These are phyloP conservation scores for Amaurobius ferox DNA, from an alignment of 2,888 invertebrate genomes.

Conservation along the genomic window DNA sequence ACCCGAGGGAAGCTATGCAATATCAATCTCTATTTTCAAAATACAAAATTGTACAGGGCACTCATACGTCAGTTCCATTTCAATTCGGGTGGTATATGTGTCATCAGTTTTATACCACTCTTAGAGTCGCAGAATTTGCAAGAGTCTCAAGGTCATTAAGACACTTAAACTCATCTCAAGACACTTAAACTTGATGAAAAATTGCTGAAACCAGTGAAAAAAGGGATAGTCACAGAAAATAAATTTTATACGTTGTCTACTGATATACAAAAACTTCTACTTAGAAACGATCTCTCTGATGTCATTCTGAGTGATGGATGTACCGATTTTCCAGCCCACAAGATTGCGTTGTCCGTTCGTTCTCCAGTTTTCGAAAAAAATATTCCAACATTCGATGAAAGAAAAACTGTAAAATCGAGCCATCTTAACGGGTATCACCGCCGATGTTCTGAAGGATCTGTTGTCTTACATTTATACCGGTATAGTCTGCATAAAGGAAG, in stretches of 20 bases:
- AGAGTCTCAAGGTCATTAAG: not conserved
- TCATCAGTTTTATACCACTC: not conserved
- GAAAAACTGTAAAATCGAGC: not conserved
- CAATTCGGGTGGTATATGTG: not conserved
- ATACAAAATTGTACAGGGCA: not conserved
- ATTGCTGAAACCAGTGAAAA: no score
- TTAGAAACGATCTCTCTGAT: not conserved
- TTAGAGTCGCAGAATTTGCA: not conserved
- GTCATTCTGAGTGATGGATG: not conserved
- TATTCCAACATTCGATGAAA: conserved; percentile 7
- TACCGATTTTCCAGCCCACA: not conserved
- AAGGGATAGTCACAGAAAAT: not conserved
- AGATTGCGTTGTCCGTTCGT: not conserved
- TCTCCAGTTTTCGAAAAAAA: conserved; percentile 5
- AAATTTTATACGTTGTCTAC: not conserved
- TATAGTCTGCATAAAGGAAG: not conserved
- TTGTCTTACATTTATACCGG: conserved; percentile 2
- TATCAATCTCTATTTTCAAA: not conserved
- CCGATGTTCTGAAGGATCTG: not conserved
- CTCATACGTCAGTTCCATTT: not conserved
- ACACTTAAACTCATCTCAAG: no score
- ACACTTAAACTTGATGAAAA: no score
- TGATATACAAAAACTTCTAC: not conserved
- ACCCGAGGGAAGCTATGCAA: not conserved
- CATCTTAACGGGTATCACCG: not conserved